Base-by-base conservation (phyloP, 2,888 invertebrate species). In the Aricia artaxerxes region DNA sequence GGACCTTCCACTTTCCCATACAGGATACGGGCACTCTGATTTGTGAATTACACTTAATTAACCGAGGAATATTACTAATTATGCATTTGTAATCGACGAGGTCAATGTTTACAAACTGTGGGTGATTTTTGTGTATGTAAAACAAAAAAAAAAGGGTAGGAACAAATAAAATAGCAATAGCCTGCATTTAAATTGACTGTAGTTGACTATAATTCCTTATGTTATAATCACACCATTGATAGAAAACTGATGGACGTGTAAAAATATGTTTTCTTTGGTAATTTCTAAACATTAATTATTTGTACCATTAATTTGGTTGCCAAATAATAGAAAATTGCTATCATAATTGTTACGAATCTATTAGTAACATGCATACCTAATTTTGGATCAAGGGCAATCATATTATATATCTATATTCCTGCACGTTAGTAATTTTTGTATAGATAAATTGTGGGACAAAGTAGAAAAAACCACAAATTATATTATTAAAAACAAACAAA, bases 1-100 rank as follows among this genome's bases (percentile, higher is more conserved):
- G 86, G 80, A 85, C 87, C 86, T 86, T 89, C 89, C 87, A 90
- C 85, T 92, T 94, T 94, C 94, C 92, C 94, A 93, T 91, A 90
- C 86, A 89, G 89, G 91, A 94, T 94, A 94, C 93, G 94, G 94
- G 94, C 88, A 90, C 88, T 93, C 87, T 92, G 93, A 93, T 93
- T 93, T 90, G 88, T 88, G 90, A 90, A 92, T 92, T 91, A 91
- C 89, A 87, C 86, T 90, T 93, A 94, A 94, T 94, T 93, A 93
- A 90, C 86, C 86, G 86, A 83, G 84, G 83, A 84, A 85, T 85
- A 82, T 82, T 84, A 85, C 82, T 86, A 82, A 85, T 86, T 85
- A 85, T 81, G 84, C 81, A 79, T 69, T 61, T 83, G 44, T 57
- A 78, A 76, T 44, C 76, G 78, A 24, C 35, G 76, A 49, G 76